These are phyloP conservation scores for Rallus crepitans DNA, from an alignment of 2,797 vertebrate species.

Conservation along the genomic window DNA sequence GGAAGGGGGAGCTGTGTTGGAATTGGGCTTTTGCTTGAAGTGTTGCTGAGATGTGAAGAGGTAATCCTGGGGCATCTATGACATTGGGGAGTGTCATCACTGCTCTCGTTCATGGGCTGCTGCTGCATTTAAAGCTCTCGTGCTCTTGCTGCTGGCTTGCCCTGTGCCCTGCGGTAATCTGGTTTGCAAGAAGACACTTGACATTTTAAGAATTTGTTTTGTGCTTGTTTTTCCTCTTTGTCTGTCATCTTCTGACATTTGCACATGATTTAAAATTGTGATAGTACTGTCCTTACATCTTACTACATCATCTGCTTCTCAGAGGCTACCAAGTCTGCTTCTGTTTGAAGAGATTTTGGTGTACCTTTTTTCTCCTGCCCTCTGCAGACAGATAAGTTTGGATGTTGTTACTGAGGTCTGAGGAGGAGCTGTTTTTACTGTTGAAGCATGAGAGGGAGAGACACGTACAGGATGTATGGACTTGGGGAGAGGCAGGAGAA, in stretches of 20 bases:
- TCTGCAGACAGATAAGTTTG: not conserved
- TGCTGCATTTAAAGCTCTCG: not conserved
- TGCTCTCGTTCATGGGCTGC: not conserved
- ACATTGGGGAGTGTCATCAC: not conserved
- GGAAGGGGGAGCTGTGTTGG: not conserved
- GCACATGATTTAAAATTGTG: not conserved
- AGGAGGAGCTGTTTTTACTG: not conserved
- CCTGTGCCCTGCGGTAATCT: not conserved
- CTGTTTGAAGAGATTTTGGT: not conserved
- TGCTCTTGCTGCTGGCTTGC: not conserved
- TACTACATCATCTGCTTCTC: not conserved
- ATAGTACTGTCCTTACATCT: not conserved
- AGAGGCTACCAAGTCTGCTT: not conserved
- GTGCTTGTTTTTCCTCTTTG: not conserved
- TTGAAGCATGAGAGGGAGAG: not conserved
- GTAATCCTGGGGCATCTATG: rapidly evolving
- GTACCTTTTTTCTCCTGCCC: not conserved
- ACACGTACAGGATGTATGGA: rapidly evolving
- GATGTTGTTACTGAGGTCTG: not conserved
- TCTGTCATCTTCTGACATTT: not conserved
- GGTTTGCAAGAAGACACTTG: not conserved
- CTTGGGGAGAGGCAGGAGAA: not conserved
- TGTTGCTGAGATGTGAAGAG: not conserved
- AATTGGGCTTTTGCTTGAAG: not conserved
- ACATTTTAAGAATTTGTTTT: not conserved